These are phyloP conservation scores for Xiphophorus maculatus DNA, from an alignment of 2,113 vertebrate species.

Conservation along the genomic window DNA sequence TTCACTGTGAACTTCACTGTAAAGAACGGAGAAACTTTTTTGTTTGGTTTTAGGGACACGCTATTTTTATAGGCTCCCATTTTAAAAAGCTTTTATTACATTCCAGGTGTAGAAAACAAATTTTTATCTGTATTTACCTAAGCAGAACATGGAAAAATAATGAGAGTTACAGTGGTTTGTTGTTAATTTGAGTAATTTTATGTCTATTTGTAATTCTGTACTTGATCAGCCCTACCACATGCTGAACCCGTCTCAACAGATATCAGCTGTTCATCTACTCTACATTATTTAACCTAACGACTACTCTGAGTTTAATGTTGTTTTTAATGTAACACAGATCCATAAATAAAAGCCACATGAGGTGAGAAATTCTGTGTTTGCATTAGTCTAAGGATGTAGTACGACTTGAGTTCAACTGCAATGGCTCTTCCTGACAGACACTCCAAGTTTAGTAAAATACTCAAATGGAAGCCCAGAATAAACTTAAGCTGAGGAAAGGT, in stretches of 20 bases:
- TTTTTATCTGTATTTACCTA: background rate
- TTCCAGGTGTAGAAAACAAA: background rate
- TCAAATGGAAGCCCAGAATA: background rate
- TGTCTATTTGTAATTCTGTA: background rate
- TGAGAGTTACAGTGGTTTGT: too few relatives aligned
- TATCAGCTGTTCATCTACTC: too few relatives aligned
- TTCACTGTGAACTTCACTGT: too few relatives aligned
- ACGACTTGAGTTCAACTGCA: background rate
- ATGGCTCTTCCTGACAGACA: background rate
- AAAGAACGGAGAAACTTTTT: background rate
- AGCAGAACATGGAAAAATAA: background rate
- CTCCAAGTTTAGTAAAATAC: background rate
- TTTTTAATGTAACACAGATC: background rate
- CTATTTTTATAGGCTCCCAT: background rate
- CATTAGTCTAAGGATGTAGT: too few relatives aligned
- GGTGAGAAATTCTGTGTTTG: too few relatives aligned
- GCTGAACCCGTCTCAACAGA: background rate
- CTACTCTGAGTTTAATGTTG: background rate
- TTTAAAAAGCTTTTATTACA: background rate
- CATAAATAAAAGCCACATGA: too few relatives aligned
- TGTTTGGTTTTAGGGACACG: too few relatives aligned
- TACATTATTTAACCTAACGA: too few relatives aligned
- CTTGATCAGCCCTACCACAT: background rate
- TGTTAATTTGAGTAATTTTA: background rate
- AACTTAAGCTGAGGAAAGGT: background rate